Conservation (phyloP, 2,797 vertebrate genomes). For the Paguma larvata region DNA sequence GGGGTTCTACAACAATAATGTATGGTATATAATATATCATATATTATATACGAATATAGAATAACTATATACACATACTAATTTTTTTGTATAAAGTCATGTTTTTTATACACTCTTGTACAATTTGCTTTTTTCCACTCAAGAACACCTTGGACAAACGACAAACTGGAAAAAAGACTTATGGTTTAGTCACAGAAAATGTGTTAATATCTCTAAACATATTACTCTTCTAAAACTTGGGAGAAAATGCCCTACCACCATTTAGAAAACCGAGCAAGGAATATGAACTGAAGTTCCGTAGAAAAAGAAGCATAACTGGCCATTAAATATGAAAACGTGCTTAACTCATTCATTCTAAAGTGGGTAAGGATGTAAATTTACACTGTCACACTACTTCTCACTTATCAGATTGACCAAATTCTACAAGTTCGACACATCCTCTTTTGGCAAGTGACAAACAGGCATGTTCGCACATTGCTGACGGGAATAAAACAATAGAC, state of each 20-base stretch:
- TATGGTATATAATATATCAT: neutral
- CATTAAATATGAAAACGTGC: neutral
- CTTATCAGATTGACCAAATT: neutral
- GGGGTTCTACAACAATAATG: neutral
- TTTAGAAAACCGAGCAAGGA: neutral
- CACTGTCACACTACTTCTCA: neutral
- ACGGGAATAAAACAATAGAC: neutral
- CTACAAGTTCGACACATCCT: neutral
- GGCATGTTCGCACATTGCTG: neutral
- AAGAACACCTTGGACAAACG: neutral
- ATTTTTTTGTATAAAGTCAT: neutral
- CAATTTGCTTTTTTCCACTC: neutral
- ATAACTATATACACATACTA: neutral
- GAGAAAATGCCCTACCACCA: neutral
- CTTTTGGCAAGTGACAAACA: neutral
- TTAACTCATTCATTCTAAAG: neutral
- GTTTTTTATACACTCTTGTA: neutral
- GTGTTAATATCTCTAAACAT: neutral
- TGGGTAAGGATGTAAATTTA: neutral
- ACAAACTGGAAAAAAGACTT: neutral
- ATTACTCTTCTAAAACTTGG: neutral
- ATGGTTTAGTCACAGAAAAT: neutral
- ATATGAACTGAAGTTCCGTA: neutral
- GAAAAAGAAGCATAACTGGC: neutral
- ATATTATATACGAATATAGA: neutral